These are phyloP conservation scores for Leptodactylus fuscus DNA, from an alignment of 2,113 vertebrate genomes.

Conservation along the genomic window DNA sequence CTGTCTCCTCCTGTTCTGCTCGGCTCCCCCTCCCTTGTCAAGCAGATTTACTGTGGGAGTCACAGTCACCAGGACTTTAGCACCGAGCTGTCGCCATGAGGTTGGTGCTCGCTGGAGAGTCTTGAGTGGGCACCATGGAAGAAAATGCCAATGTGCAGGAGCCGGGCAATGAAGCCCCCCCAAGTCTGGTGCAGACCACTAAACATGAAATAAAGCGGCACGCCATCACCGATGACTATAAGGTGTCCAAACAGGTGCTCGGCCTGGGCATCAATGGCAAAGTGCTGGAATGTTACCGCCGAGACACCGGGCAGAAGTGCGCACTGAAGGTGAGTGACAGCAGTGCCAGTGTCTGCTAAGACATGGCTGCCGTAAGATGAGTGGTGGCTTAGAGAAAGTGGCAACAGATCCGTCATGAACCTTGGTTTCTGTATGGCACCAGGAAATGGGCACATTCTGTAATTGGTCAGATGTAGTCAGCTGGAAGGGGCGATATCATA, in stretches of 20 bases:
- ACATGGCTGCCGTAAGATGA: no score
- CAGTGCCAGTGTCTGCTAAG: background rate
- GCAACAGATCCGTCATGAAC: background rate
- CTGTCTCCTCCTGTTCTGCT: background rate
- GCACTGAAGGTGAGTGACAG: slow-evolving; percentile 90
- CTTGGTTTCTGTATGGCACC: background rate
- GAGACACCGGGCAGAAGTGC: slow-evolving; percentile 90
- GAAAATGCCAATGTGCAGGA: slow-evolving; percentile 53
- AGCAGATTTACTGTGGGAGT: slow-evolving; percentile 42
- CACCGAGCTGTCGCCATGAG: slow-evolving; percentile 46
- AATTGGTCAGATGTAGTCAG: background rate
- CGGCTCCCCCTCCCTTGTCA: background rate
- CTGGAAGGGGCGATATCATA: no score
- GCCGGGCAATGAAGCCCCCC: background rate
- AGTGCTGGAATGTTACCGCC: slow-evolving; percentile 90
- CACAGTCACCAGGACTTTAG: slow-evolving; percentile 53
- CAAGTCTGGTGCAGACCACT: background rate
- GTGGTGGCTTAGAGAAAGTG: background rate
- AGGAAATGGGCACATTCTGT: background rate
- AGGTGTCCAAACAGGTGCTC: slow-evolving; percentile 91
- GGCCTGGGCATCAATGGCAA: slow-evolving; percentile 97
- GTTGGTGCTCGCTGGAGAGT: background rate
- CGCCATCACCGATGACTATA: slow-evolving; percentile 95
- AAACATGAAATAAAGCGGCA: slow-evolving; percentile 90
- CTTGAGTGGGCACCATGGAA: slow-evolving; percentile 49